A percentile compares a stretch with the other conserved stretches of the same genome.
These are phyloP conservation scores for Darwinula stevensoni DNA, from an alignment of 2,888 invertebrate genomes.

Conservation along the genomic window DNA sequence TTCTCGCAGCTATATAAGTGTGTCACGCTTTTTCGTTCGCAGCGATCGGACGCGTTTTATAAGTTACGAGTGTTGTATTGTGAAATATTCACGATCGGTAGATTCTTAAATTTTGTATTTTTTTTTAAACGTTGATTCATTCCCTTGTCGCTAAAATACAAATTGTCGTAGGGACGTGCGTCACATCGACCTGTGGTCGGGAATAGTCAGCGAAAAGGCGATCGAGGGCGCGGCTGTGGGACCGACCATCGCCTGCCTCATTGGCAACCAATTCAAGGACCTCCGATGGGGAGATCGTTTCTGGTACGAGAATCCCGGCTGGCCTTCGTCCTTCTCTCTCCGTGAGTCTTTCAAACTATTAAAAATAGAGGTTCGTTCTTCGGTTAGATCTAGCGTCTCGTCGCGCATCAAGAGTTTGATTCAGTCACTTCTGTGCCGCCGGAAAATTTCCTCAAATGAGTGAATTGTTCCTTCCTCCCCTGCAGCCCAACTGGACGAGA, in stretches of 20 bases:
- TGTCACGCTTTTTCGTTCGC: too few species aligned
- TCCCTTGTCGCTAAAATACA: neutral
- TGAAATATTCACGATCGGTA: too few species aligned
- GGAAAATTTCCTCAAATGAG: neutral
- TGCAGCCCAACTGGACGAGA: neutral
- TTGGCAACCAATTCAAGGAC: slow-evolving; percentile 4
- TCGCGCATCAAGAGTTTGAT: too few species aligned
- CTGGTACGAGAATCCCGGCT: slow-evolving; percentile 1
- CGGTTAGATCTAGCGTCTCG: too few species aligned
- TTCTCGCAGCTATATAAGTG: too few species aligned
- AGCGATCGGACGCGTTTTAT: too few species aligned
- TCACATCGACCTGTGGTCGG: slow-evolving; percentile 6
- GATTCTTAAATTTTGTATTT: too few species aligned
- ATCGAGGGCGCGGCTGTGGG: slow-evolving; percentile 3
- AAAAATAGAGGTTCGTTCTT: slow-evolving; percentile 6
- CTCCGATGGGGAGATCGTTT: slow-evolving; percentile 5
- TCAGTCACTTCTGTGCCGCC: too few species aligned
- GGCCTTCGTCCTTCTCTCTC: neutral
- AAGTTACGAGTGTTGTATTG: too few species aligned
- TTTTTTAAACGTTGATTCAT: neutral
- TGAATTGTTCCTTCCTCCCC: neutral
- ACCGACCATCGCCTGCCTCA: slow-evolving; percentile 6
- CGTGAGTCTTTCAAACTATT: neutral
- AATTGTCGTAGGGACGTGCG: neutral
- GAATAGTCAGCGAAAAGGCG: slow-evolving; percentile 3